Base-by-base conservation (phyloP, 2,113 vertebrate species). In the Euleptes europaea region DNA sequence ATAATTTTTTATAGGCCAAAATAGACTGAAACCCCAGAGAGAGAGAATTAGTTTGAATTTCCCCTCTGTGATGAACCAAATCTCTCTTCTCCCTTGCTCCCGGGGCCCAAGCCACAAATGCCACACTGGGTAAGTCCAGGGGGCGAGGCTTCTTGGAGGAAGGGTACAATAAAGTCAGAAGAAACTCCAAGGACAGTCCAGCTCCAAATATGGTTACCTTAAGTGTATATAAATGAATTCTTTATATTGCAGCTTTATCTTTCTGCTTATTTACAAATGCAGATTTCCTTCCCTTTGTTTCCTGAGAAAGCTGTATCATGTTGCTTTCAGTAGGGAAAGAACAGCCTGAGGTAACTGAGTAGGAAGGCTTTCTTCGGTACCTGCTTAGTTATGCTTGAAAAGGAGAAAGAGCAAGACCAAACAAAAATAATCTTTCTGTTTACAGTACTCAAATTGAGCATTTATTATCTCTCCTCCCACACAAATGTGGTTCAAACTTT, bases 181-280 rank as follows among this genome's bases (percentile, higher is more conserved):
- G 54, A 57, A 57, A 57, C 13, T 7, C 35, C 42, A 42, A 42
- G 35, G 63, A 42, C 42, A 40, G 38, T 65, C 28, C 60, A 42
- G 4, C 2, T 44, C 17, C 6, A 38, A 66, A n/a, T 26, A 44
- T 67, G 65, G 65, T 33, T 67, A 11, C 14, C 63, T 65, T 44
- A 11, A 3, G n/a, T 31, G 11, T 65, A 28, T 38, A 42, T 44
- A 65, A 65, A 79, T 44, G 57, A n/a, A 40, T 66, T 65, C 38
- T 31, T 78, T n/a, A 15, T 3, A n/a, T 44, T 12, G 40, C 5
- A 11, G 17, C 33, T 17, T 49, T 65, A 44, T 2, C 40, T 21
- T 81, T 21, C 31, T 90, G 28, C 83, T 90, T 88, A 86, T 91
- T 91, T 93, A 86, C 83, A 87, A 84, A 84, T 89, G 88, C 1